Percentiles rank a stretch among this genome's conserved stretches.
Conservation (phyloP, 1,140 invertebrate species). For the Hylyphantes graminicola region DNA sequence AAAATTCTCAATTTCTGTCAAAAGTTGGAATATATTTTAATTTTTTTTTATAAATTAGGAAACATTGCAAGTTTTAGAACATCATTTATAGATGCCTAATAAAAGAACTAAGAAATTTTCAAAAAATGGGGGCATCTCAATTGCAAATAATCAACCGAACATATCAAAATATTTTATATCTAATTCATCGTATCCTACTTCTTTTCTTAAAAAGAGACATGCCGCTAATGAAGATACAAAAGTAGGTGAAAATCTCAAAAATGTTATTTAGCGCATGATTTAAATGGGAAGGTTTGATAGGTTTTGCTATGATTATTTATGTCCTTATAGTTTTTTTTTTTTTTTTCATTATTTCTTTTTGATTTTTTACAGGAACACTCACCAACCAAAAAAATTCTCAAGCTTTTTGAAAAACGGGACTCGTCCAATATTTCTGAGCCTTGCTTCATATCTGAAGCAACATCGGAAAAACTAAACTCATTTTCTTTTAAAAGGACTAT, state of each 20-base stretch:
- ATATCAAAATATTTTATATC: slow-evolving; percentile 25
- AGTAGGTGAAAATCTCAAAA: neutral
- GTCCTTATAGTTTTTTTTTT: neutral
- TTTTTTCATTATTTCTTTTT: neutral
- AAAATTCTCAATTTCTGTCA: too few relatives aligned
- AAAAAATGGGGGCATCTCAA: neutral
- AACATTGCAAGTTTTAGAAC: too few relatives aligned
- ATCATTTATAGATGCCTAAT: neutral
- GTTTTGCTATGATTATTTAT: too few relatives aligned
- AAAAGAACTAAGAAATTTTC: neutral
- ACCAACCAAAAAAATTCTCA: slow-evolving; percentile 14
- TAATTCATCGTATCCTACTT: neutral
- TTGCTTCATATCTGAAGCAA: neutral
- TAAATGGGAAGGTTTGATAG: too few relatives aligned
- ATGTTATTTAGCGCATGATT: neutral
- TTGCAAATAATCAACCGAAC: neutral
- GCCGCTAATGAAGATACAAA: neutral
- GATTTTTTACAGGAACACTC: neutral
- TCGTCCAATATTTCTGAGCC: neutral
- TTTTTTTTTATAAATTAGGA: too few relatives aligned
- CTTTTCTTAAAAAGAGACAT: neutral
- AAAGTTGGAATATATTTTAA: too few relatives aligned
- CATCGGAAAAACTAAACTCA: neutral
- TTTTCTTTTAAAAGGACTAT: neutral
- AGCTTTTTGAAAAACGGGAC: neutral